Evolutionary conservation across 2,888 invertebrate species (phyloP).

Genomic region (Tiphia femorata): DNA sequence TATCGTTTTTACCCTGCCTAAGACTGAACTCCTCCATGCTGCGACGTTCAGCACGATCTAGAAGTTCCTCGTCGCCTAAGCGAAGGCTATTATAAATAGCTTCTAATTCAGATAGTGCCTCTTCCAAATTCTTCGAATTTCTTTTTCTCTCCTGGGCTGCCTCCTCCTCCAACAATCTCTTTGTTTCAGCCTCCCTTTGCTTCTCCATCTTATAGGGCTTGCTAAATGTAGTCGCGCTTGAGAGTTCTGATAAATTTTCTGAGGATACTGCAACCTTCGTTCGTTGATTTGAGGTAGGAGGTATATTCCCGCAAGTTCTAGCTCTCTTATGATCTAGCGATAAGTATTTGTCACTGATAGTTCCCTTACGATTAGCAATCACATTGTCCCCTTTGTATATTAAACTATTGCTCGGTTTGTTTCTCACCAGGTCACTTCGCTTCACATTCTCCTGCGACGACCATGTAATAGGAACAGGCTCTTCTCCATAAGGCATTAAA

Average conservation of each 20-base stretch:
- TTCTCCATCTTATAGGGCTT: neutral
- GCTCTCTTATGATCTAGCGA: no score
- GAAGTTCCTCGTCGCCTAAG: conserved; percentile 85
- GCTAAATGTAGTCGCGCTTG: no score
- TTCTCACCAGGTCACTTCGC: no score
- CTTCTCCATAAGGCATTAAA: conserved; percentile 48
- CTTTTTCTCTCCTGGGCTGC: conserved; percentile 71
- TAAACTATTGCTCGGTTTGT: no score
- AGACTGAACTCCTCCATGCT: conserved; percentile 73
- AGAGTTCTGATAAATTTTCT: no score
- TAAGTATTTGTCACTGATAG: no score
- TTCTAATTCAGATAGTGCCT: conserved; percentile 90
- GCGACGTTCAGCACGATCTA: conserved; percentile 83
- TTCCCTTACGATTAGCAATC: no score
- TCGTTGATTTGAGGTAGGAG: no score
- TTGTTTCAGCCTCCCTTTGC: neutral
- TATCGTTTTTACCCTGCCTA: conserved; percentile 42
- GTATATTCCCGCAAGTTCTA: no score
- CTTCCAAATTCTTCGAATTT: conserved; percentile 86
- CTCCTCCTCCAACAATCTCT: conserved; percentile 46
- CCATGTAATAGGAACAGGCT: conserved; percentile 8
- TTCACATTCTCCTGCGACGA: neutral
- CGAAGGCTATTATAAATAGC: conserved; percentile 91
- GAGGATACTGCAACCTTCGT: neutral
- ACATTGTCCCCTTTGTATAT: no score